Percentiles rank a stretch among this genome's conserved stretches.
These are phyloP conservation scores for Syngnathus acus DNA, from an alignment of 2,797 vertebrate genomes.

Conservation along the genomic window DNA sequence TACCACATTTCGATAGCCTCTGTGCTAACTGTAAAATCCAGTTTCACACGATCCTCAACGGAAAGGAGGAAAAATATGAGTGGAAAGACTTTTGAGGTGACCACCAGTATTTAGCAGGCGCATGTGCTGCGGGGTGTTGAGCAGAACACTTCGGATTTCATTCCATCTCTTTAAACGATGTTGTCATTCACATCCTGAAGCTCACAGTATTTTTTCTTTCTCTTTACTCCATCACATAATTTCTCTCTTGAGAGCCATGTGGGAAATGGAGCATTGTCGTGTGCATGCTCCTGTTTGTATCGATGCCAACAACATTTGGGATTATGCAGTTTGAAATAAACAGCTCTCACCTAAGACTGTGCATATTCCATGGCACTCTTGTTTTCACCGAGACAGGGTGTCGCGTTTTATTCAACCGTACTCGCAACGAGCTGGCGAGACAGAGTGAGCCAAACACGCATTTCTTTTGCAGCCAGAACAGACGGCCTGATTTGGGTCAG, in stretches of 20 bases:
- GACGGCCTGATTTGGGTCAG: constrained; percentile 34
- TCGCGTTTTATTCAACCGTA: background rate
- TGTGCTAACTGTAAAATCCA: constrained; percentile 19
- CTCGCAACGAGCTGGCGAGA: background rate
- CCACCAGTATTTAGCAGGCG: constrained; percentile 30
- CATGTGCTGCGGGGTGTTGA: constrained; percentile 15
- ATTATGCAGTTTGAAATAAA: background rate
- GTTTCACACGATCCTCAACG: constrained; percentile 12
- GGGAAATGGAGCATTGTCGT: constrained; percentile 1
- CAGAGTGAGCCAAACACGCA: constrained; percentile 16
- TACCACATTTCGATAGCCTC: background rate
- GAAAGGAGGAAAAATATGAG: constrained; percentile 15
- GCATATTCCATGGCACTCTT: background rate
- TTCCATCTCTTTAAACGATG: constrained; percentile 44
- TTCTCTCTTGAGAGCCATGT: background rate
- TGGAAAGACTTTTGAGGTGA: constrained; percentile 23
- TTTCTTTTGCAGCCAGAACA: constrained; percentile 28
- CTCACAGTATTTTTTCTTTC: constrained; percentile 17
- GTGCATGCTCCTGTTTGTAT: background rate
- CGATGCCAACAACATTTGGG: background rate
- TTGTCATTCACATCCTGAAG: constrained; percentile 40
- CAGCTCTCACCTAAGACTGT: background rate
- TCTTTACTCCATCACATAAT: constrained; percentile 2
- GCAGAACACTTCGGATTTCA: background rate
- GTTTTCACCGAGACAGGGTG: background rate